Evolutionary conservation across 2,113 vertebrate genomes (phyloP).

Genomic region (Seriola dumerili): DNA sequence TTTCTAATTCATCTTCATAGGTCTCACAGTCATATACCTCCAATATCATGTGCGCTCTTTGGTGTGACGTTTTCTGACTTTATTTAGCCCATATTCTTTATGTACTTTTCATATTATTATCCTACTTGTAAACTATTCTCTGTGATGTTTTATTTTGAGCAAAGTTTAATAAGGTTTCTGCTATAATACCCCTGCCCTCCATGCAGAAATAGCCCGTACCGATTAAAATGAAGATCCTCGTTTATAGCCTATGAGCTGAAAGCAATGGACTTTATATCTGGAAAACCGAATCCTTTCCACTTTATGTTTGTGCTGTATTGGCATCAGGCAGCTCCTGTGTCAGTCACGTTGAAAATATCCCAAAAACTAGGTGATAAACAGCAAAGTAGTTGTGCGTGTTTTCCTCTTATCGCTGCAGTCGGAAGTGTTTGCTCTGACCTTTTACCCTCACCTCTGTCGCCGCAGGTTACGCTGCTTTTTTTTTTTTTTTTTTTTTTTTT

Average conservation of each 20-base stretch:
- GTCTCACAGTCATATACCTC: neutral
- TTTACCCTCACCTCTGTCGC: constrained; percentile 75
- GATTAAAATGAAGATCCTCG: neutral
- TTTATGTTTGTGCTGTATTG: no score
- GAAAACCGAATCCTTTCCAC: no score
- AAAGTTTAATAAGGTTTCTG: neutral
- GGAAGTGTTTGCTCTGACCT: constrained; percentile 74
- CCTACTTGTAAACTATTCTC: neutral
- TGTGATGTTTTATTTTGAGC: neutral
- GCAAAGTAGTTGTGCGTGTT: neutral
- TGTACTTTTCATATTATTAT: neutral
- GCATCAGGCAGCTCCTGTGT: neutral
- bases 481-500: constrained; percentile 13
- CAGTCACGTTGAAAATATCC: constrained; percentile 3
- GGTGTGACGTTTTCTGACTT: neutral
- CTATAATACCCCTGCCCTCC: neutral
- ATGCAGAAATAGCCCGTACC: neutral
- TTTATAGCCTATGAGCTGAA: neutral
- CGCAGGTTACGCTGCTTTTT: constrained; percentile 62
- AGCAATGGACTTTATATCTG: neutral
- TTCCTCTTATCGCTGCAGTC: constrained; percentile 47
- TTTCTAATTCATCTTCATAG: neutral
- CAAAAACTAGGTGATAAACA: constrained; percentile 4
- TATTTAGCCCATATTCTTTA: neutral
- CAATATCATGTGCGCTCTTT: neutral